Percentiles rank a stretch among this genome's conserved stretches.
Evolutionary conservation across 2,113 vertebrate species (phyloP).

Genomic region (Epinephelus cyanopodus): DNA sequence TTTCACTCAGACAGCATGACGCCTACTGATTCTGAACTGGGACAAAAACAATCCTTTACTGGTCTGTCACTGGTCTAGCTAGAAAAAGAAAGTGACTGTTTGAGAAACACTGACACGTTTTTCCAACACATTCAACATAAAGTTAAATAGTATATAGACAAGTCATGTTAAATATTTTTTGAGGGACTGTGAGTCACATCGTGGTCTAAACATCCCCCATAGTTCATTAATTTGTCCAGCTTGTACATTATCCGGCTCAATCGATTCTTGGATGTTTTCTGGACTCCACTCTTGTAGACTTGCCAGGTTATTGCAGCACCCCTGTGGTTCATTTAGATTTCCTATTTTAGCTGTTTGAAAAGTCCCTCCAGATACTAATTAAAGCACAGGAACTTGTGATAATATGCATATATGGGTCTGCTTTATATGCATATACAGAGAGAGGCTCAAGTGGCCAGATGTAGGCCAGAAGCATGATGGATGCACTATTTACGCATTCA

Average conservation of each 20-base stretch:
- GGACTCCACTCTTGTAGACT: neutral
- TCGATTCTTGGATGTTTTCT: neutral
- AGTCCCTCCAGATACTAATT: constrained; percentile 15
- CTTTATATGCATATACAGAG: neutral
- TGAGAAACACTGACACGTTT: no score
- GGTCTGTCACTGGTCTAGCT: neutral
- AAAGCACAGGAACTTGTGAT: neutral
- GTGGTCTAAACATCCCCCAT: neutral
- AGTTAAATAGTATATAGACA: neutral
- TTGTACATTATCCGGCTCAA: neutral
- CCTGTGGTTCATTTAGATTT: constrained; percentile 16
- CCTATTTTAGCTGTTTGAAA: neutral
- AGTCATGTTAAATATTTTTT: no score
- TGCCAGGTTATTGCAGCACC: neutral
- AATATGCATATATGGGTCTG: constrained; percentile 5
- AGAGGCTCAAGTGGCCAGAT: neutral
- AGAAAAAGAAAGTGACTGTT: no score
- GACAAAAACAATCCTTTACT: no score
- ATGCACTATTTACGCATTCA: neutral
- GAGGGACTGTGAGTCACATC: neutral
- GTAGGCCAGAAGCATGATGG: neutral
- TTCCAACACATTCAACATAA: neutral
- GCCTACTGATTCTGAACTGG: no score
- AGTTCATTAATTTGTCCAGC: neutral
- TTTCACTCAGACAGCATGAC: no score